A percentile compares a stretch with the other conserved stretches of the same genome.
phyloP scores from a whole-genome alignment of 2,888 invertebrate species.

The Volucella zonaria region DNA sequence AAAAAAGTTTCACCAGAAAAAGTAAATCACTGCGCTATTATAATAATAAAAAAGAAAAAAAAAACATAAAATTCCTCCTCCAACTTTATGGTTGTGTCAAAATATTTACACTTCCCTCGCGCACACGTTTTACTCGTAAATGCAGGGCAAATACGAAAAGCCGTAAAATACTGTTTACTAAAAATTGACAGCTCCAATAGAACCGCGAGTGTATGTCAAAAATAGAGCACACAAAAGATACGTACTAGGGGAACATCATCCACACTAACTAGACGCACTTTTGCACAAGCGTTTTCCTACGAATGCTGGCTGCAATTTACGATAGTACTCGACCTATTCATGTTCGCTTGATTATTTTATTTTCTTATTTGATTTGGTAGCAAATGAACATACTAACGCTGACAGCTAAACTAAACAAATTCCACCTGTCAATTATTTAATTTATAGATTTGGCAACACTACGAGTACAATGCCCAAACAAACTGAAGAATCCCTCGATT shows the following conservation, averaged over 20 bases:
- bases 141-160: not conserved
- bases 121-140: conserved; percentile 8
- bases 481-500: conserved; percentile 19
- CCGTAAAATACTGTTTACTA: too few species aligned
- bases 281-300: too few species aligned
- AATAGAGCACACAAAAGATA: not conserved
- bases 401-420: conserved; percentile 63
- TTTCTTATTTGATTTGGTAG: conserved; percentile 40
- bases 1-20: too few species aligned
- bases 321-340: too few species aligned
- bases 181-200: too few species aligned
- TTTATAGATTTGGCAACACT: conserved; percentile 65
- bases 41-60: conserved; percentile 8
- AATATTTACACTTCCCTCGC: conserved; percentile 33
- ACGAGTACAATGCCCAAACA: conserved; percentile 28
- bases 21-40: not conserved
- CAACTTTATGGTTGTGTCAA: conserved; percentile 8
- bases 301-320: too few species aligned
- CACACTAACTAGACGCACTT: not conserved
- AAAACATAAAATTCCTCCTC: conserved; percentile 3
- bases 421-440: conserved; percentile 62
- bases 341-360: too few species aligned
- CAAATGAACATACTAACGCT: conserved; percentile 41
- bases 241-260: not conserved
- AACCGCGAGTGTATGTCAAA: too few species aligned